Evolutionary conservation across 2,113 vertebrate species (phyloP).

Genomic region (Callospermophilus lateralis): DNA sequence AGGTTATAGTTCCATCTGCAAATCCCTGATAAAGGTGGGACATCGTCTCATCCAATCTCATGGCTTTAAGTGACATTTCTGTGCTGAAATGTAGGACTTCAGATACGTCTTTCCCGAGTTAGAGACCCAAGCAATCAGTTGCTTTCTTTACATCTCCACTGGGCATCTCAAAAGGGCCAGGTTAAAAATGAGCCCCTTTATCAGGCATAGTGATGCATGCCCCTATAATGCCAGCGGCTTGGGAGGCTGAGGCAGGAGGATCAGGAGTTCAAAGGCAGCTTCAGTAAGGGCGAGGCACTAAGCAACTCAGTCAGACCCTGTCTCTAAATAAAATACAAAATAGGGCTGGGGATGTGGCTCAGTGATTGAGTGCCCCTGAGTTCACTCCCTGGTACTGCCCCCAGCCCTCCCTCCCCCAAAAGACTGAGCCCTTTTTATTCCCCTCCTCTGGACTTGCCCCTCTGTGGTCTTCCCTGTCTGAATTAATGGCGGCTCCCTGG

Average conservation of each 20-base stretch:
- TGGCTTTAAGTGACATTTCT: background rate
- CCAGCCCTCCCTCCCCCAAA: background rate
- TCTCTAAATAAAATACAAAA: no score
- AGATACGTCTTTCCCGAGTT: background rate
- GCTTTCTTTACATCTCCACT: background rate
- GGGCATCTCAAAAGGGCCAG: background rate
- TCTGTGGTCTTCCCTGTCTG: background rate
- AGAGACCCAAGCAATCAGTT: background rate
- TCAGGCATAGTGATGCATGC: no score
- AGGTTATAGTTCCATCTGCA: background rate
- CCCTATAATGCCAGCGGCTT: no score
- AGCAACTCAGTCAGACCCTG: no score
- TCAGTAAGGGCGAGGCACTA: no score
- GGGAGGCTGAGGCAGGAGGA: no score
- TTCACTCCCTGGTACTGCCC: no score
- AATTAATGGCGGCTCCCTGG: background rate
- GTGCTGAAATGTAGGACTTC: background rate
- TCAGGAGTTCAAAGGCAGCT: no score
- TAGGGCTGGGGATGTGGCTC: no score
- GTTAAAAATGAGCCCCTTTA: background rate
- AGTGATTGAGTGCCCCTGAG: no score
- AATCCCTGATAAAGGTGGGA: background rate
- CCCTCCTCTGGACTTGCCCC: background rate
- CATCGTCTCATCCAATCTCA: background rate
- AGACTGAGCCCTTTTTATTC: background rate